Conservation (phyloP, 1,140 invertebrate genomes). For the Tetramorium parvispinum region DNA sequence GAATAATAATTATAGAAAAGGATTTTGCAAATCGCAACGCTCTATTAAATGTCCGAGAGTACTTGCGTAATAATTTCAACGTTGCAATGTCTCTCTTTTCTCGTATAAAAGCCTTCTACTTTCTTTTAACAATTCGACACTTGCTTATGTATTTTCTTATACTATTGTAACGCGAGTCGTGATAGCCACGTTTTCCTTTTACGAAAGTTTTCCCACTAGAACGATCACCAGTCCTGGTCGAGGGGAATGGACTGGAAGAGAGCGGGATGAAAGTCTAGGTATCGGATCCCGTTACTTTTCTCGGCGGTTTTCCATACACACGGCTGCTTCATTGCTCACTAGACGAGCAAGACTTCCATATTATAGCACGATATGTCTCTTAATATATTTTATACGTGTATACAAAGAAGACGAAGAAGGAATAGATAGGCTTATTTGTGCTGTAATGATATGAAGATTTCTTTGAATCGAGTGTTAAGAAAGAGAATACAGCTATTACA, state of each 20-base stretch:
- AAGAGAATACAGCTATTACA: neutral
- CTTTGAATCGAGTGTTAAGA: neutral
- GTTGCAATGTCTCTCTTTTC: neutral
- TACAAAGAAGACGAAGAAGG: neutral
- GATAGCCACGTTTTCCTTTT: conserved; percentile 17
- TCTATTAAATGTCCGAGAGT: neutral
- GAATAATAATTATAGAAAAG: conserved; percentile 18
- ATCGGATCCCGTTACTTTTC: conserved; percentile 41
- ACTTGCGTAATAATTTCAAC: neutral
- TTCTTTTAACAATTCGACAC: neutral
- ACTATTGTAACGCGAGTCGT: neutral
- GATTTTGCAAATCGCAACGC: conserved; percentile 27
- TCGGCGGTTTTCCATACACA: conserved; percentile 31
- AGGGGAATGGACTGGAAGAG: conserved; percentile 51
- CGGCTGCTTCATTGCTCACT: conserved; percentile 38
- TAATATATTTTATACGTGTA: conserved; percentile 33
- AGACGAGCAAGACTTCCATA: conserved; percentile 7
- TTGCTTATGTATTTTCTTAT: conserved; percentile 38
- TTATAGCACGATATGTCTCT: neutral
- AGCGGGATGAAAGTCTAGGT: conserved; percentile 40
- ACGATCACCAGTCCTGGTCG: conserved; percentile 33
- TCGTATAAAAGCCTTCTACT: neutral
- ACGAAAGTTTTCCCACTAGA: conserved; percentile 50
- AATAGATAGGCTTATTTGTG: neutral
- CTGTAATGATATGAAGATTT: neutral